Base-by-base conservation (phyloP, 1,140 invertebrate species). In the Andrena cerasifolii region DNA sequence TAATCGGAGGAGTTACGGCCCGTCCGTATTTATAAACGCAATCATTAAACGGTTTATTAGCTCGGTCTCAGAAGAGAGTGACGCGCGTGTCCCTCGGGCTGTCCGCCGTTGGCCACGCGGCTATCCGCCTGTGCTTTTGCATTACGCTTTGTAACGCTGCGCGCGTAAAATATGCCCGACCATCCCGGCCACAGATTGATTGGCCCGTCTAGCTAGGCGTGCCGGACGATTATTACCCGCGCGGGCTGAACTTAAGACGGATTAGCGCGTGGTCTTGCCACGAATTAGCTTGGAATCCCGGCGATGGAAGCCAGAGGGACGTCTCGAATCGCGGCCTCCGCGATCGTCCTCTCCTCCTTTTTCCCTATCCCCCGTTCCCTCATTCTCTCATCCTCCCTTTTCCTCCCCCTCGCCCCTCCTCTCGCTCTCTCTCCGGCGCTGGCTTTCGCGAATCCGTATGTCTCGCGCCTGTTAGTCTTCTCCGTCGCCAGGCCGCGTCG, bases 231-330 rank as follows among this genome's bases (percentile, higher is more conserved):
- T 88, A 90, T 89, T 89, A 76, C 80, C 86, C 79, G 74, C 76
- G 63, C 80, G 51, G 73, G 49, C 54, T 73, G 49, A 70, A 75
- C 74, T 79, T 61, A 47, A 85, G 79, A 82, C 83, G 84, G 79
- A 86, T 86, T 86, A 85, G 72, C 83, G 81, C 51, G 68, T 78
- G 80, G 81, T 82, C 80, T 85, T 86, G 80, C 82, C 26, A 63
- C 85, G 88, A 90, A 90, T 90, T 89, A 90, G 89, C 78, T 77
- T 70, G 86, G 88, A 89, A 89, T 89, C 85, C 76, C 79, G 85
- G 47, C 40, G 79, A 82, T 40, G 71, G 71, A 51, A 73, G 40
- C 71, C 43, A 26, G 45, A 59, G 54, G 56, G 61, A 82, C 80
- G 53, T 62, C 58, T 45, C 31, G 40, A 33, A 54, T 53, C 59